Evolutionary conservation across 2,888 invertebrate species (phyloP).

Genomic region (Limnephilus auricula): DNA sequence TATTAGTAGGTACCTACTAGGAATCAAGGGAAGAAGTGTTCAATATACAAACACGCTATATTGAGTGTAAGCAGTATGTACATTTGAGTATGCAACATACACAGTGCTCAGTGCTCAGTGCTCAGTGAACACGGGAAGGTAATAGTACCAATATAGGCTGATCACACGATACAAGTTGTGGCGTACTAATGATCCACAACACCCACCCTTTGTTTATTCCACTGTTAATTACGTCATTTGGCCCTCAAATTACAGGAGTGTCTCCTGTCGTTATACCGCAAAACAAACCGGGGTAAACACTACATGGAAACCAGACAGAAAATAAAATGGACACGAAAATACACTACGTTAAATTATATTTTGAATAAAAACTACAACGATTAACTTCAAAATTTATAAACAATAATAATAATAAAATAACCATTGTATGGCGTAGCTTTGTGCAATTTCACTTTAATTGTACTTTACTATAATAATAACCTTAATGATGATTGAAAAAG

Average conservation of each 20-base stretch:
- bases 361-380: no score
- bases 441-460: no score
- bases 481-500: no score
- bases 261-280: slow-evolving; percentile 5
- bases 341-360: not conserved
- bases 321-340: not conserved
- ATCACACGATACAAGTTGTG: slow-evolving; percentile 19
- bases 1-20: not conserved
- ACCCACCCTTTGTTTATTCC: slow-evolving; percentile 16
- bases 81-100: not conserved
- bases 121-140: not conserved
- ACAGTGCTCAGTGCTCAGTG: not conserved
- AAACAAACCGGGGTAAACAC: slow-evolving; percentile 3
- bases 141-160: not conserved
- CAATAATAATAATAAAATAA: no score
- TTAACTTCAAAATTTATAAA: no score
- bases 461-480: no score
- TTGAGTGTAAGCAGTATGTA: not conserved
- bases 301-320: not conserved
- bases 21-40: not conserved
- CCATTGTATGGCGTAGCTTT: no score
- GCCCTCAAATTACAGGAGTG: slow-evolving; percentile 31
- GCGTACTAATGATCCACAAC: slow-evolving; percentile 22
- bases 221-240: slow-evolving; percentile 42
- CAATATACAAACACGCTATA: not conserved